A percentile compares a stretch with the other conserved stretches of the same genome.
These are phyloP conservation scores for Clavelina lepadiformis DNA, from an alignment of 23 tunicate species.

Conservation along the genomic window DNA sequence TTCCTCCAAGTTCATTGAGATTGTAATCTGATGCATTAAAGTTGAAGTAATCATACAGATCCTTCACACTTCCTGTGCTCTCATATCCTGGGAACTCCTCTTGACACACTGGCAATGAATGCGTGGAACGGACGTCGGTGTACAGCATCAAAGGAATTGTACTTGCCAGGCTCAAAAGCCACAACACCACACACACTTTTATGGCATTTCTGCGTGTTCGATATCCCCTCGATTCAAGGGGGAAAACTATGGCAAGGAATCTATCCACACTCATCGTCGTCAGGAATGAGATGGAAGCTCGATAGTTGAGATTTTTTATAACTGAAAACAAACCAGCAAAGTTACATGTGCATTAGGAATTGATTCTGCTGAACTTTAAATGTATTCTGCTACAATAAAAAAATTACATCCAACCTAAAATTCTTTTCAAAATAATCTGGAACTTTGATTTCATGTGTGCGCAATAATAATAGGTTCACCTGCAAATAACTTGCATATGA, in stretches of 20 bases:
- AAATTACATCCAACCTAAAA: too few species aligned
- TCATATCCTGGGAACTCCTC: slow-evolving; percentile 16
- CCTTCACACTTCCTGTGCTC: too few species aligned
- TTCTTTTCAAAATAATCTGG: too few species aligned
- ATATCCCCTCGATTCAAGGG: slow-evolving; percentile 49
- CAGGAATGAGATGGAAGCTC: slow-evolving; percentile 64
- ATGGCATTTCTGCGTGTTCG: slow-evolving; percentile 55
- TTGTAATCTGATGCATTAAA: too few species aligned
- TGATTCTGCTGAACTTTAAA: too few species aligned
- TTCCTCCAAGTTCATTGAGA: too few species aligned
- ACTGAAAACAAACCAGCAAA: slow-evolving; percentile 29
- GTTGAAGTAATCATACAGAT: too few species aligned
- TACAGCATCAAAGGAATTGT: slow-evolving; percentile 45
- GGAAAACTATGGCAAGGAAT: slow-evolving; percentile 65
- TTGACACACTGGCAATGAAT: slow-evolving; percentile 1
- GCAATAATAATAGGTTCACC: slow-evolving; percentile 22
- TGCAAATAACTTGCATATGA: slow-evolving; percentile 54
- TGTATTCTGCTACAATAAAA: too few species aligned
- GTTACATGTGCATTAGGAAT: too few species aligned
- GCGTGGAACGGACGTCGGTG: slow-evolving; percentile 20
- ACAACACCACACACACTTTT: slow-evolving; percentile 34
- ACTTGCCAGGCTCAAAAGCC: slow-evolving; percentile 35
- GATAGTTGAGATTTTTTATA: slow-evolving; percentile 61
- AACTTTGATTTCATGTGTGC: too few species aligned
- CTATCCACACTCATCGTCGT: slow-evolving; percentile 88